Conservation (phyloP, 1,140 invertebrate genomes). For the Ephestia elutella region DNA sequence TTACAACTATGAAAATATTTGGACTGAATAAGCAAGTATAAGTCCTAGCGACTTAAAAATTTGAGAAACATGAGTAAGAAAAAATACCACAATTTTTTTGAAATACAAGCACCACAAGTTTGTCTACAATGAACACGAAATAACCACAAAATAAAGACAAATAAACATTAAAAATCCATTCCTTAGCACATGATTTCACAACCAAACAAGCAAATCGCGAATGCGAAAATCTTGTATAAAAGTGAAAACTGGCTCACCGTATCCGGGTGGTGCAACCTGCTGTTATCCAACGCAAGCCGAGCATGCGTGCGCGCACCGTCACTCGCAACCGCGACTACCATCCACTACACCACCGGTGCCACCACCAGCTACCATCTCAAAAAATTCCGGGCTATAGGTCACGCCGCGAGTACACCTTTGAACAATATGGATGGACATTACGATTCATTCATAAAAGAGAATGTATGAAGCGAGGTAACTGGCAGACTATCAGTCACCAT, state of each 20-base stretch:
- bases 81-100: no score
- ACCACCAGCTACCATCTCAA: neutral
- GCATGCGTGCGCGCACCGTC: neutral
- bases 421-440: no score
- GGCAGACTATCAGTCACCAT: no score
- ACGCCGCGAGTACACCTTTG: neutral
- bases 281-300: neutral
- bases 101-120: no score
- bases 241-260: slow-evolving; percentile 11
- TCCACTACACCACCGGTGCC: neutral
- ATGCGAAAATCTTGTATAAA: slow-evolving; percentile 6
- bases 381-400: neutral
- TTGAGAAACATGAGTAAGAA: no score
- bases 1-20: no score
- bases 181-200: neutral
- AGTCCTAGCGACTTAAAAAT: no score
- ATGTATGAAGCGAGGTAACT: no score
- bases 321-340: neutral
- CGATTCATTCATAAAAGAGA: no score
- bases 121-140: no score
- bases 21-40: no score
- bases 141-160: neutral
- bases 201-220: neutral
- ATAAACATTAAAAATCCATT: neutral
- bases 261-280: slow-evolving; percentile 3